These are phyloP conservation scores for Lamellibrachia columna DNA, from an alignment of 2,888 invertebrate genomes.

Conservation along the genomic window DNA sequence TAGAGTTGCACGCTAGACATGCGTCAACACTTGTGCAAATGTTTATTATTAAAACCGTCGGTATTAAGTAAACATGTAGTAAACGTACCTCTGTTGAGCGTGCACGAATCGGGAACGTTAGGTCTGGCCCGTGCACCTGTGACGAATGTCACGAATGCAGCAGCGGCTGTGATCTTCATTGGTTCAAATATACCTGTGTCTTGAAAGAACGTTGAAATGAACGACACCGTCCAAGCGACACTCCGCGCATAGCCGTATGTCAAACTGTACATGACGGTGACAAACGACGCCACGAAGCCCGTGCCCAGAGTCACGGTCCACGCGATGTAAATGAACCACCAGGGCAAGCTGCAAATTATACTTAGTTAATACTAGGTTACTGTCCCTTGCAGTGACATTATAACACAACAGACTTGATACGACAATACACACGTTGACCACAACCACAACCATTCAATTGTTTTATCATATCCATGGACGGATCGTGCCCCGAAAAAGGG, in stretches of 20 bases:
- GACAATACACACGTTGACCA: too few species aligned
- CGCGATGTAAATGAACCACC: constrained; percentile 55
- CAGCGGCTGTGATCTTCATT: background rate
- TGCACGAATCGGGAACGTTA: background rate
- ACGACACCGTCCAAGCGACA: constrained; percentile 53
- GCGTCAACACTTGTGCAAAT: background rate
- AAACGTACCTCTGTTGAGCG: background rate
- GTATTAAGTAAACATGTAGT: background rate
- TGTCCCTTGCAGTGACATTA: too few species aligned
- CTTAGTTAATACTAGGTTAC: background rate
- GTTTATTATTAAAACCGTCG: background rate
- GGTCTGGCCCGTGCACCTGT: background rate
- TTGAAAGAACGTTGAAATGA: constrained; percentile 40
- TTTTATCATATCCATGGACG: too few species aligned
- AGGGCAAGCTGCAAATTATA: constrained; percentile 50
- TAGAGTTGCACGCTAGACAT: background rate
- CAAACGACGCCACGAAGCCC: constrained; percentile 49
- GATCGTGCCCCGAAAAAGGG: too few species aligned
- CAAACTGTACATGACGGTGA: constrained; percentile 57
- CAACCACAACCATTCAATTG: too few species aligned
- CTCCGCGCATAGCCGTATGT: constrained; percentile 54
- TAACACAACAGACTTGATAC: too few species aligned
- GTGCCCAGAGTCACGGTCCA: constrained; percentile 48
- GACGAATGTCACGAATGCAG: background rate
- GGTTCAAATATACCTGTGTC: background rate